Evolutionary conservation across 2,113 vertebrate species (phyloP), one percentile per base, ranked within the genome.

Genomic region (Aix galericulata): DNA sequence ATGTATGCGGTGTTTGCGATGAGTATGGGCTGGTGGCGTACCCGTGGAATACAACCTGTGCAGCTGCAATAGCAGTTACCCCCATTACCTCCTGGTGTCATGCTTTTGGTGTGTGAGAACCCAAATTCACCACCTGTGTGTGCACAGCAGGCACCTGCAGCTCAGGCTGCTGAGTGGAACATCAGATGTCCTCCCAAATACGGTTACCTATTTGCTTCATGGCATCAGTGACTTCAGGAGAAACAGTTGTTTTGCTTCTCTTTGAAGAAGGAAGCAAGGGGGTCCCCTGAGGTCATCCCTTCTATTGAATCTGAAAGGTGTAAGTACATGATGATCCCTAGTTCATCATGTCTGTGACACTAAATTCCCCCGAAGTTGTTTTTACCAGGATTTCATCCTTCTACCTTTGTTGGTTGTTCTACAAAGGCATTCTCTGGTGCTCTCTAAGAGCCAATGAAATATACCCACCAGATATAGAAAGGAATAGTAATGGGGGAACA

Each of bases 61-160:
- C 6, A n/a, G 32, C 84, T 73, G 60, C 66, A 68, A 58, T 59
- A 34, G 42, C 27, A 73, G 50, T 32, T 42, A 32, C 2, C 42
- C 2, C 0, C 8, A 14, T 22, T 7, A 38, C 11, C 29, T 17
- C 4, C 1, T 25, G 1, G 4, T 6, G 52, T 16, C 5, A 8
- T 26, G 2, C 17, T 59, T 50, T 0, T 3, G 18, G 25, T 4
- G 48, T 29, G 14, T 10, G 12, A 73, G 81, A 53, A 25, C 34
- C 40, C 10, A 50, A 12, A 53, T 15, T 15, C 62, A 75, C 6
- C 44, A n/a, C 11, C 52, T 42, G 60, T 14, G 2, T 2, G 0
- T 2, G 5, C 69, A 59, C 52, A 38, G 22, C 38, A 13, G 46
- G 36, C 46, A 60, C 52, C 38, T 42, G n/a, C 32, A 40, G 34